Base-by-base conservation (phyloP, 2,797 vertebrate species). In the Sebastes glaucus region DNA sequence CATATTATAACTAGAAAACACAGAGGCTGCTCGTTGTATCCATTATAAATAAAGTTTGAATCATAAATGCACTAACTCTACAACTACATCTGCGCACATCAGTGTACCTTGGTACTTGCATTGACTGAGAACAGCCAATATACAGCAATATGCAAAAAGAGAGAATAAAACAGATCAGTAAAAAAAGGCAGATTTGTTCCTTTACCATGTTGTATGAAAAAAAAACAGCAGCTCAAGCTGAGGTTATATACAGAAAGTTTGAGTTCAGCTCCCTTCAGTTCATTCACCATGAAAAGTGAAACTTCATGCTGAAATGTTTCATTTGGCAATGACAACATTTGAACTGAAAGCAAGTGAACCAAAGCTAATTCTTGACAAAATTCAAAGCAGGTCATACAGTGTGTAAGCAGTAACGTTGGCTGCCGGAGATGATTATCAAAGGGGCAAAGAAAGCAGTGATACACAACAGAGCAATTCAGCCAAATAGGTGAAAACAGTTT, bases 111-210 rank as follows among this genome's bases (percentile, higher is more conserved):
- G 76, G 35, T 52, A 53, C 46, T 56, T 71, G 73, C 60, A 49
- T 42, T 42, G n/a, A 66, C 32, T 14, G 23, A 84, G 32, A 83
- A 67, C 57, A 74, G 35, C 38, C 14, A 56, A 55, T 16, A 72
- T 38, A 52, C 35, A 81, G 53, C 63, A 78, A 64, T 22, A 38
- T 18, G 5, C 72, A 65, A 18, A 76, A 42, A 38, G 2, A 73
- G 42, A 86, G 25, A 33, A 28, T 9, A 23, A 62, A 57, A 22
- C 2, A 16, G 33, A 55, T 42, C 3, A 33, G 3, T 67, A n/a
- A 87, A 91, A 87, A 91, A 90, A 94, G 87, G 76, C 86, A 94
- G 89, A 79, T 90, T 86, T 88, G 70, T 77, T 87, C 62, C 83
- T 82, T 88, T 52, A 75, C 86, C 87, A 77, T 88, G 90, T 89